These are phyloP conservation scores for Drosophila prosaltans DNA, from an alignment of 1,140 invertebrate genomes.

Conservation along the genomic window DNA sequence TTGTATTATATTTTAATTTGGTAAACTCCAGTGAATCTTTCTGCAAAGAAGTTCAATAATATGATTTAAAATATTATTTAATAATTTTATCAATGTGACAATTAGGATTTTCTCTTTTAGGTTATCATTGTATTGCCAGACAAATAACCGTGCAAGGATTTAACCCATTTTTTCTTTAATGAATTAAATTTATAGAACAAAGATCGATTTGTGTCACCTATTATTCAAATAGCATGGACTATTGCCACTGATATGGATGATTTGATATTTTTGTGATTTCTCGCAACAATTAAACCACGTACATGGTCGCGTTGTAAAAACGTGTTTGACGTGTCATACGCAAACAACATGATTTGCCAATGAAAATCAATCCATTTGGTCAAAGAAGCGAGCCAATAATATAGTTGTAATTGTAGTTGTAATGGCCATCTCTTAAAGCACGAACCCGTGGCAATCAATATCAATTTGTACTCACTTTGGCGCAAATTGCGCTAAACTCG, in stretches of 20 bases:
- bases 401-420: slow-evolving; percentile 11
- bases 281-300: slow-evolving; percentile 39
- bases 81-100: no score
- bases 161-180: no score
- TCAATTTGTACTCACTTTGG: slow-evolving; percentile 69
- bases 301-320: slow-evolving; percentile 36
- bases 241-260: slow-evolving; percentile 34
- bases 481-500: slow-evolving; percentile 76
- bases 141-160: no score
- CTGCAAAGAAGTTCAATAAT: slow-evolving; percentile 53
- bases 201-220: neutral
- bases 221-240: slow-evolving; percentile 3
- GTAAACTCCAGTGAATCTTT: slow-evolving; percentile 76
- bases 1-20: slow-evolving; percentile 78
- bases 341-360: slow-evolving; percentile 43
- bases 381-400: slow-evolving; percentile 35
- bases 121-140: no score
- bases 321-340: slow-evolving; percentile 70
- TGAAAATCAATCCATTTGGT: slow-evolving; percentile 40
- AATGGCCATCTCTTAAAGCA: slow-evolving; percentile 42
- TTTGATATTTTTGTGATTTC: slow-evolving; percentile 12
- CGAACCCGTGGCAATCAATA: slow-evolving; percentile 43
- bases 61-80: neutral
- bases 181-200: no score
- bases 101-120: no score